Conservation (phyloP, 1,140 invertebrate genomes). For the Pogonognathellus flavescens region DNA sequence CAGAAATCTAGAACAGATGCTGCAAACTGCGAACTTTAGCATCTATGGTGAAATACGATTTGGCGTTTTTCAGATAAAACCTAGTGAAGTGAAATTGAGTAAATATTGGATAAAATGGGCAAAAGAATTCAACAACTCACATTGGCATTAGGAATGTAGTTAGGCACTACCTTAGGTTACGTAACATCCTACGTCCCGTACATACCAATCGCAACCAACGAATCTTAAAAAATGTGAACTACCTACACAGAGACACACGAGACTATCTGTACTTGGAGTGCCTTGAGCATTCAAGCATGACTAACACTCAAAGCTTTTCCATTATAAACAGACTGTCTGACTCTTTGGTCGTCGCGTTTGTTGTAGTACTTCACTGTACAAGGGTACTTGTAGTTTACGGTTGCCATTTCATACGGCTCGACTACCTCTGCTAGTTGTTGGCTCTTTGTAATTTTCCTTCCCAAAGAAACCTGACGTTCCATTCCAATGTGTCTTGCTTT, state of each 20-base stretch:
- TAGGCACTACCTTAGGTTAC: not conserved
- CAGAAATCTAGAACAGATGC: too few species aligned
- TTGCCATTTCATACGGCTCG: not conserved
- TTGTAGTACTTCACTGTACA: not conserved
- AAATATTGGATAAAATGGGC: constrained; percentile 20
- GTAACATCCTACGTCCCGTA: not conserved
- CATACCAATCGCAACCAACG: constrained; percentile 22
- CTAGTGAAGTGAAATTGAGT: constrained; percentile 14
- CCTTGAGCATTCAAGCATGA: constrained; percentile 7
- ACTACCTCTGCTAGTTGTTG: not conserved
- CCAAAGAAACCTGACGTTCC: constrained; percentile 1
- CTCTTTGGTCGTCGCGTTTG: not conserved
- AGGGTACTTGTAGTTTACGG: not conserved
- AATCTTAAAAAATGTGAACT: constrained; percentile 14
- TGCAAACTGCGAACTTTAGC: not conserved
- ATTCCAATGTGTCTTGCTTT: constrained; percentile 33
- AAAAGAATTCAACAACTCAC: constrained; percentile 8
- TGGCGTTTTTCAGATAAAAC: constrained; percentile 15
- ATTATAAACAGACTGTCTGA: constrained; percentile 15
- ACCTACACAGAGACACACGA: too few species aligned
- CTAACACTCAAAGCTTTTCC: constrained; percentile 45
- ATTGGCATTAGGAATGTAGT: not conserved
- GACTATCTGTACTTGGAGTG: not conserved
- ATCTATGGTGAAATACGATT: constrained; percentile 17
- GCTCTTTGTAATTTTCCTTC: not conserved